Conservation (phyloP, 1,140 invertebrate species). For the Drosophila ananassae region DNA sequence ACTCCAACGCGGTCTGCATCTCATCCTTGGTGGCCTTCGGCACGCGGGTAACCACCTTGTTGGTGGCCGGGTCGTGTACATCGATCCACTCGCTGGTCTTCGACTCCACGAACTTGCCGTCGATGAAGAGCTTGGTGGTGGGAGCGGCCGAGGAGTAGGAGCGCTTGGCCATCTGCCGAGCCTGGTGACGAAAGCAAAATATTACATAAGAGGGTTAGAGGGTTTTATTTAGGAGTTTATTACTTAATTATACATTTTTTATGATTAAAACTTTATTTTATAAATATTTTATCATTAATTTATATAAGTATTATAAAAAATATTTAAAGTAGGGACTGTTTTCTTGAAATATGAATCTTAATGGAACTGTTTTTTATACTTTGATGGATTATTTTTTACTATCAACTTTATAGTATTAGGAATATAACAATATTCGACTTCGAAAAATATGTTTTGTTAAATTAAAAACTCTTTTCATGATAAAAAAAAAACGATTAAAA, state of each 20-base stretch:
- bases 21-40: constrained; percentile 96
- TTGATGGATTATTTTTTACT: too few species aligned
- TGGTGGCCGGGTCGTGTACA: constrained; percentile 96
- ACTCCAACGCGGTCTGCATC: constrained; percentile 95
- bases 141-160: constrained; percentile 83
- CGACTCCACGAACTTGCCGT: constrained; percentile 97
- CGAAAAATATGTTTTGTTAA: too few species aligned
- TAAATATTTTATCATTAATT: too few species aligned
- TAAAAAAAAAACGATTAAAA: not conserved
- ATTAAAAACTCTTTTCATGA: too few species aligned
- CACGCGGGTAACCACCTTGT: constrained; percentile 92
- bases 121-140: constrained; percentile 96
- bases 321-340: too few species aligned
- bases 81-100: constrained; percentile 97
- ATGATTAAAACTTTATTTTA: too few species aligned
- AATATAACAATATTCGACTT: too few species aligned
- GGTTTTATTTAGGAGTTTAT: not conserved
- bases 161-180: constrained; percentile 60
- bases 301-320: too few species aligned
- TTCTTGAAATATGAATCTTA: too few species aligned
- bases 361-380: too few species aligned
- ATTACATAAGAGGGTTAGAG: not conserved
- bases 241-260: not conserved
- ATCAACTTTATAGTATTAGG: too few species aligned
- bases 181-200: constrained; percentile 32